Evolutionary conservation across 64 coral and sea anemone species (phyloP).

Genomic region (Acropora tenuis): DNA sequence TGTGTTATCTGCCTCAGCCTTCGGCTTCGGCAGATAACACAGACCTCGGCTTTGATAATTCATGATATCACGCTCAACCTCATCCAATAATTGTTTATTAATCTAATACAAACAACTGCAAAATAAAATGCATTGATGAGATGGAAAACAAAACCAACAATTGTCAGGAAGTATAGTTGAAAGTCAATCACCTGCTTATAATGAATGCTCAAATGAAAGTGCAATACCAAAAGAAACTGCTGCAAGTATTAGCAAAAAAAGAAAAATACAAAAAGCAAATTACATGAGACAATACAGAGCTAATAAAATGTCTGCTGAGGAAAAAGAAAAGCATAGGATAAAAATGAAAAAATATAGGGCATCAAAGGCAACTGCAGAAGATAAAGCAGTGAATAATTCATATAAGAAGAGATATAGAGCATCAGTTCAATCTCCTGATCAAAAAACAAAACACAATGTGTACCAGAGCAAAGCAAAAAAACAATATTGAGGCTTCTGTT

Average conservation of each 20-base stretch:
- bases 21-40: too few relatives aligned
- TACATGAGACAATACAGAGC: too few relatives aligned
- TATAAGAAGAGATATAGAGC: conserved; percentile 10
- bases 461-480: conserved; percentile 28
- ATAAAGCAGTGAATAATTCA: conserved; percentile 29
- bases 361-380: conserved; percentile 23
- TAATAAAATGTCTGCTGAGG: too few relatives aligned
- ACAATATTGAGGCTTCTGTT: conserved; percentile 33
- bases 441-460: conserved; percentile 48
- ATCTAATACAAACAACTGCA: conserved; percentile 35
- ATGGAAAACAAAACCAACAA: conserved; percentile 47
- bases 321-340: too few relatives aligned
- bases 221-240: conserved; percentile 30
- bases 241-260: conserved; percentile 37
- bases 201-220: conserved; percentile 1
- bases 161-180: conserved; percentile 42
- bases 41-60: too few relatives aligned
- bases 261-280: conserved; percentile 26
- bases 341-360: too few relatives aligned
- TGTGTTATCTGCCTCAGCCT: too few relatives aligned
- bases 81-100: too few relatives aligned
- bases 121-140: conserved; percentile 52
- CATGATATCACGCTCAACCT: too few relatives aligned
- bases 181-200: conserved; percentile 31
- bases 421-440: conserved; percentile 36